Evolutionary conservation across 2,113 vertebrate genomes (phyloP).

Genomic region (Myotis yumanensis): DNA sequence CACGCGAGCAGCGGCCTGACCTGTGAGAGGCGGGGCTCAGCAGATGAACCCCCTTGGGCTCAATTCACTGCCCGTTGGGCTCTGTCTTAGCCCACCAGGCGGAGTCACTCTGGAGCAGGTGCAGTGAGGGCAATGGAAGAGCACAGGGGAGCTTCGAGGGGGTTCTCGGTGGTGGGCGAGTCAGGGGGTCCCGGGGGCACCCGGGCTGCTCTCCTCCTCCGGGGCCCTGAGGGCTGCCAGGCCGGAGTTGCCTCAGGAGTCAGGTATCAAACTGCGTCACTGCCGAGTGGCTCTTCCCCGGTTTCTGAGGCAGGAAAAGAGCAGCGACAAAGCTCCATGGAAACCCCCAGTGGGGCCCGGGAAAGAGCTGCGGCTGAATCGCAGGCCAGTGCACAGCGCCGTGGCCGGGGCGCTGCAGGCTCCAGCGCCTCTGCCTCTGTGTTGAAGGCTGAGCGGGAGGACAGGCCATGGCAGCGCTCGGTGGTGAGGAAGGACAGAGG

Average conservation of each 20-base stretch:
- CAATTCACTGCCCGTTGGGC: neutral
- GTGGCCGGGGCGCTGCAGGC: neutral
- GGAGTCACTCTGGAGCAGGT: neutral
- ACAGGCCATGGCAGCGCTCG: neutral
- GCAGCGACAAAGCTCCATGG: neutral
- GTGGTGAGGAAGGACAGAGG: neutral
- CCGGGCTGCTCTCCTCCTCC: neutral
- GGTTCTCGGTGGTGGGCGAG: neutral
- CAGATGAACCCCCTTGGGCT: neutral
- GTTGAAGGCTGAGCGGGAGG: neutral
- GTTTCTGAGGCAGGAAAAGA: neutral
- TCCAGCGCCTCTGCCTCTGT: neutral
- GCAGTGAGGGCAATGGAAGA: neutral
- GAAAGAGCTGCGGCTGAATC: neutral
- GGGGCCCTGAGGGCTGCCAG: neutral
- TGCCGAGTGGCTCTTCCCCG: neutral
- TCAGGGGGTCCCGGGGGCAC: neutral
- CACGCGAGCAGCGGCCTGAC: neutral
- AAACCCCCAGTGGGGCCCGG: rapidly evolving
- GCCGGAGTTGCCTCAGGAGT: neutral
- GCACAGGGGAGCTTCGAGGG: neutral
- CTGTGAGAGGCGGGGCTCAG: neutral
- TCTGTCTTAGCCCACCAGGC: neutral
- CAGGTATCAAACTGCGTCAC: neutral
- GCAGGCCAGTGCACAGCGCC: rapidly evolving